Conservation (phyloP, 2,113 vertebrate genomes). For the Cyanoramphus novaezelandiae region DNA sequence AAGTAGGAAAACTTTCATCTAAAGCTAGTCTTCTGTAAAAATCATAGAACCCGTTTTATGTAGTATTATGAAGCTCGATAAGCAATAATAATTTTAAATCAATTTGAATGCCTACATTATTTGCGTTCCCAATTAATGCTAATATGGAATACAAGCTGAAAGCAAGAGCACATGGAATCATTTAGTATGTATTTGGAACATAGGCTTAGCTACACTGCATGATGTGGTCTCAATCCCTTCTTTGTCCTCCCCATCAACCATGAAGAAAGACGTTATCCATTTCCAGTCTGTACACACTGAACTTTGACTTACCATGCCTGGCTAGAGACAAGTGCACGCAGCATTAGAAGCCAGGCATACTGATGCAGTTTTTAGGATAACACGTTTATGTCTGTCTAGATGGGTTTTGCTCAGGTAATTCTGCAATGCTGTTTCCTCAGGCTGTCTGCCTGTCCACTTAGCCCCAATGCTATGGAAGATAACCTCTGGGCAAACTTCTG, state of each 20-base stretch:
- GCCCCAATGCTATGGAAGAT: not conserved
- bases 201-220: not conserved
- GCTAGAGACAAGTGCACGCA: not conserved
- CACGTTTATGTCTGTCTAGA: fast-evolving
- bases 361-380: not conserved
- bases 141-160: not conserved
- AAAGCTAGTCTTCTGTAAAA: not conserved
- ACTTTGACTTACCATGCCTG: not conserved
- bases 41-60: not conserved
- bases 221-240: not conserved
- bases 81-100: not conserved
- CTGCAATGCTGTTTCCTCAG: not conserved
- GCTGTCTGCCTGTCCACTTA: not conserved
- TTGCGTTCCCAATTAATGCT: not conserved
- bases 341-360: fast-evolving
- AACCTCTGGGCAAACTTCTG: not conserved
- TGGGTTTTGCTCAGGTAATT: not conserved
- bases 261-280: not conserved
- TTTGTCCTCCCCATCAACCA: not conserved
- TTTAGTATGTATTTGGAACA: not conserved
- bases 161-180: not conserved
- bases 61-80: not conserved
- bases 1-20: not conserved
- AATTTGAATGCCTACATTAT: not conserved
- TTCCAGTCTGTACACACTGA: not conserved